These are phyloP conservation scores for Microdon myrmicae DNA, from an alignment of 2,888 invertebrate species.

Conservation along the genomic window DNA sequence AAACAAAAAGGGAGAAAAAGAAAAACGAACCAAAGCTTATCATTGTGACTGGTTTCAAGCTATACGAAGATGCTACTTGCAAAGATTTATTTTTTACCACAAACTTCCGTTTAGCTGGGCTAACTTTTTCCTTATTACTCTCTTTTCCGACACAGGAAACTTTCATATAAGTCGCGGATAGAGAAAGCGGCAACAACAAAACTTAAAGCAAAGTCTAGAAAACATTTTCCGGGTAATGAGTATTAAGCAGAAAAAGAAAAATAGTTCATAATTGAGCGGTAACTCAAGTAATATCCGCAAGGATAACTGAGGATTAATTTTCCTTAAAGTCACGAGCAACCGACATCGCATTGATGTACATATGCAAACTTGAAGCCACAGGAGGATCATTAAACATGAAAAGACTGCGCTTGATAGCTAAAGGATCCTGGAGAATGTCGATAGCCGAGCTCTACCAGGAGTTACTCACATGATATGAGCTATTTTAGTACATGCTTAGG, in stretches of 20 bases:
- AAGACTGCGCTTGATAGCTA: slow-evolving; percentile 21
- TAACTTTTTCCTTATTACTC: slow-evolving; percentile 16
- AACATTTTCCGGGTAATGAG: slow-evolving; percentile 7
- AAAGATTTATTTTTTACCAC: slow-evolving; percentile 18
- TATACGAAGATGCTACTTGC: slow-evolving; percentile 26
- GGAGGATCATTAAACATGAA: slow-evolving; percentile 35
- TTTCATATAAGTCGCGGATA: background rate
- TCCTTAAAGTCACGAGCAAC: slow-evolving; percentile 5
- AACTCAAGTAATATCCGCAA: background rate
- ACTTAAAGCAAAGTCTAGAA: too few species aligned
- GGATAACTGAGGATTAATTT: background rate
- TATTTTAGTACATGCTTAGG: background rate
- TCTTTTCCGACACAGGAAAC: slow-evolving; percentile 8
- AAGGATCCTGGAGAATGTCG: slow-evolving; percentile 19
- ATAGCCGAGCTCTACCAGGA: background rate
- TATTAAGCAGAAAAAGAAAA: slow-evolving; percentile 5
- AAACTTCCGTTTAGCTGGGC: slow-evolving; percentile 20
- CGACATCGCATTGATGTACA: background rate
- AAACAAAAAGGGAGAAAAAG: too few species aligned
- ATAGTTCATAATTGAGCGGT: slow-evolving; percentile 11
- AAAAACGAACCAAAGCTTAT: too few species aligned
- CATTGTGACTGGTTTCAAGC: slow-evolving; percentile 17
- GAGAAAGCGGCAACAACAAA: background rate
- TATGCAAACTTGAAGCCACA: slow-evolving; percentile 19
- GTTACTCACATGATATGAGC: background rate